Conservation (phyloP, 2,888 invertebrate species). For the Hymenopus coronatus region DNA sequence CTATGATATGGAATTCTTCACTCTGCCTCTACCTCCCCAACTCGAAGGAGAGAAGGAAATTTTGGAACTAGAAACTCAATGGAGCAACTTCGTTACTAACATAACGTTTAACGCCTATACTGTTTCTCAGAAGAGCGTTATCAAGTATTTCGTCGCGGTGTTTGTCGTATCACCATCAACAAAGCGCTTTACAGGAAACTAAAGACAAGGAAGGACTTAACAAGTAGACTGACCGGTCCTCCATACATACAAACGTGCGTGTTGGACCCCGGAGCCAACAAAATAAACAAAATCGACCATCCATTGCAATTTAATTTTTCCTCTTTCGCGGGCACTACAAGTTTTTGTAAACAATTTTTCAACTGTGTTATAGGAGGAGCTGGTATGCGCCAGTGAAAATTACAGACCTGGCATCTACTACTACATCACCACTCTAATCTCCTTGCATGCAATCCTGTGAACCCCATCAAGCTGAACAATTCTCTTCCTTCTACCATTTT, state of each 20-base stretch:
- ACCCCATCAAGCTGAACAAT: not conserved
- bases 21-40: too few relatives aligned
- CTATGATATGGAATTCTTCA: too few relatives aligned
- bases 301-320: constrained; percentile 13
- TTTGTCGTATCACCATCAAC: not conserved
- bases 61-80: too few relatives aligned
- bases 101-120: too few relatives aligned
- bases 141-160: too few relatives aligned
- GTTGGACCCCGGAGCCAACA: not conserved
- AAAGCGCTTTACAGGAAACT: not conserved
- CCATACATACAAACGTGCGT: not conserved
- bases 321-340: constrained; percentile 8
- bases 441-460: not conserved
- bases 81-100: too few relatives aligned
- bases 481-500: not conserved
- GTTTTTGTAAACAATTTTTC: constrained; percentile 17
- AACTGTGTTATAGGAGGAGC: not conserved
- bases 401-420: not conserved
- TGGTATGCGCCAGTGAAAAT: constrained; percentile 11
- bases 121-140: too few relatives aligned
- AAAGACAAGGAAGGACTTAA: not conserved
- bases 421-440: not conserved
- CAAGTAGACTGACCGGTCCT: not conserved
- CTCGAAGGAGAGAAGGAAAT: too few relatives aligned
- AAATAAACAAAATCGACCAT: not conserved